Conservation (phyloP, 2,888 invertebrate genomes). For the Polyommatus icarus region DNA sequence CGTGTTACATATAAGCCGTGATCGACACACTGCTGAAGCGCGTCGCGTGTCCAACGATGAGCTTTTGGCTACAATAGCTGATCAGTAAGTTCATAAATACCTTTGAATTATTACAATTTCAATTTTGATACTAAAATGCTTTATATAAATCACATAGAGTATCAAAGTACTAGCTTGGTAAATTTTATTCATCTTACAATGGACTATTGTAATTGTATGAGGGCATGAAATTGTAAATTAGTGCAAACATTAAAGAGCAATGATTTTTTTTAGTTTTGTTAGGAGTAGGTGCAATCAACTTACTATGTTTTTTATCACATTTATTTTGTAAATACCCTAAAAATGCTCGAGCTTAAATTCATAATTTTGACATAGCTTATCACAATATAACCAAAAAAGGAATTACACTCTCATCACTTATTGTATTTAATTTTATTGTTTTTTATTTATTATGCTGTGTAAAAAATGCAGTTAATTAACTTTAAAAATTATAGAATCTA, state of each 20-base stretch:
- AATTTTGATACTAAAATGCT: neutral
- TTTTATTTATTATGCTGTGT: neutral
- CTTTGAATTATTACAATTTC: slow-evolving; percentile 41
- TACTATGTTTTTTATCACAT: neutral
- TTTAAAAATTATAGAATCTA: neutral
- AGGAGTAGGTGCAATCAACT: neutral
- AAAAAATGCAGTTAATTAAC: neutral
- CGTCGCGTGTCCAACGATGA: slow-evolving; percentile 96
- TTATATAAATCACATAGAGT: slow-evolving; percentile 24
- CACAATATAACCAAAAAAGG: neutral
- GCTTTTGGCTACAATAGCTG: slow-evolving; percentile 91
- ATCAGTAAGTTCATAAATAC: slow-evolving; percentile 84
- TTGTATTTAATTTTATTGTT: neutral
- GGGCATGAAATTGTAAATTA: neutral
- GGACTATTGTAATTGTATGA: neutral
- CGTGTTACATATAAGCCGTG: slow-evolving; percentile 91
- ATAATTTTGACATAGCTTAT: neutral
- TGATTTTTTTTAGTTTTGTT: neutral
- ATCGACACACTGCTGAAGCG: slow-evolving; percentile 95
- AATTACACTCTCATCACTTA: neutral
- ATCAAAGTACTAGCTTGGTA: slow-evolving; percentile 5
- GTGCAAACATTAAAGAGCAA: neutral
- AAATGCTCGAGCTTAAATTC: neutral
- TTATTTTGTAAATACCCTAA: neutral
- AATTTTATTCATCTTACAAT: slow-evolving; percentile 14